Evolutionary conservation across 2,888 invertebrate species (phyloP), one percentile per base, ranked within the genome.

Genomic region (Serripes groenlandicus): DNA sequence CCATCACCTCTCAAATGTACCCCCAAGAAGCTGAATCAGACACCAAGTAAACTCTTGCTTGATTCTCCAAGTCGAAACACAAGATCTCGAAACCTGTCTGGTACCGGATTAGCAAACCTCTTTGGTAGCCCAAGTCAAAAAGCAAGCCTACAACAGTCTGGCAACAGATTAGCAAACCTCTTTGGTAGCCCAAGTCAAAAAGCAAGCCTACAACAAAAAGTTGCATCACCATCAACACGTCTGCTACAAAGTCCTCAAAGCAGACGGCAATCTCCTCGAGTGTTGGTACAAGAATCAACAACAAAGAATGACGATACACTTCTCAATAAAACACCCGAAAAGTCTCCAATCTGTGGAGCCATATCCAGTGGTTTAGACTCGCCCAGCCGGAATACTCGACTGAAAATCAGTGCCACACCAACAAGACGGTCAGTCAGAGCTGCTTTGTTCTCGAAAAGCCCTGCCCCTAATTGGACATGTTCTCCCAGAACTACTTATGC

Each of bases 331-430:
- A 88, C 87, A 11, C 87, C 88, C 21, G 77, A 77, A 30, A 86
- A 87, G 68, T 80, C 83, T 70, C 83, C 86, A 18, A 56, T 66
- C 32, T 71, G 64, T 74, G 84, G 83, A 3, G 34, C 60, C 0
- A 68, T 81, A 1, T 52, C 74, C 15, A 56, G 73, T 37, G 86
- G 82, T 11, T 58, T 86, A 1, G 88, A 83, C 60, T 90, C 90
- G 9, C 90, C 91, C 23, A 89, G 89, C 77, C 89, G 88, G 28
- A 90, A 87, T 71, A 89, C 89, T 9, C 81, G 89, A 34, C 84
- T 84, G 18, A 90, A 84, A 49, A 28, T 66, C 4, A 69, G 70
- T 1, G 75, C 83, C n/a, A 88, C 89, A 30, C 89, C 90, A 23
- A 89, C 88, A 32, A 71, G 88, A 49, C 79, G 80, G 42, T 87